These are phyloP conservation scores for Nomada lathburiana DNA, from an alignment of 2,888 invertebrate genomes.

Conservation along the genomic window DNA sequence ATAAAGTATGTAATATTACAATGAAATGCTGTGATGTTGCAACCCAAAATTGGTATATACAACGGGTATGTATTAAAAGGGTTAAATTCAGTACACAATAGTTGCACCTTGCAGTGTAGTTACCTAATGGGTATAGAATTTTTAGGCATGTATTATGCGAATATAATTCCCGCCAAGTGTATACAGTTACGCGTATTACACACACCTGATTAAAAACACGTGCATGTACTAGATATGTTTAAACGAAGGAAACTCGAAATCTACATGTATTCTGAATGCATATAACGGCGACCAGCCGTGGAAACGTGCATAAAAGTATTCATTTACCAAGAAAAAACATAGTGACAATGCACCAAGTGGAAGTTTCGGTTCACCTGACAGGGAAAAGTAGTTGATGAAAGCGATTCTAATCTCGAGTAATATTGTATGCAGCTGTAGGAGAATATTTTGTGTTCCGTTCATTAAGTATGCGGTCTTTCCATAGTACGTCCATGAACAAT, in stretches of 20 bases:
- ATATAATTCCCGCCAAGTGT: conserved; percentile 42
- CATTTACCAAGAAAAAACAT: conserved; percentile 12
- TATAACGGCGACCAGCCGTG: conserved; percentile 43
- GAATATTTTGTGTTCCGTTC: too few relatives aligned
- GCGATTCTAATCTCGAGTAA: neutral
- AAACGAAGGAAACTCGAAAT: conserved; percentile 50
- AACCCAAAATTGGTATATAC: too few relatives aligned
- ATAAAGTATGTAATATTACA: too few relatives aligned
- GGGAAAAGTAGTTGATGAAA: neutral
- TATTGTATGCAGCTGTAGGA: too few relatives aligned
- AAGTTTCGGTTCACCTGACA: neutral
- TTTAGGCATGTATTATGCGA: neutral
- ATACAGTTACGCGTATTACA: conserved; percentile 1
- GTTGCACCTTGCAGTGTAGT: too few relatives aligned
- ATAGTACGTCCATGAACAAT: too few relatives aligned
- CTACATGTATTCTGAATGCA: conserved; percentile 19
- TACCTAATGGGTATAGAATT: too few relatives aligned
- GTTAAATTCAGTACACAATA: too few relatives aligned
- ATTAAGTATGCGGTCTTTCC: too few relatives aligned
- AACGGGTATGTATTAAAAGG: too few relatives aligned
- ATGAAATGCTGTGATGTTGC: too few relatives aligned
- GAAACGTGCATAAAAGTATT: conserved; percentile 7
- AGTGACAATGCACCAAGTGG: neutral
- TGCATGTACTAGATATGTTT: conserved; percentile 53
- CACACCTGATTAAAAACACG: conserved; percentile 34